Evolutionary conservation across 2,888 invertebrate species (phyloP), one percentile per base, ranked within the genome.

Genomic region (Drosophila lutescens): DNA sequence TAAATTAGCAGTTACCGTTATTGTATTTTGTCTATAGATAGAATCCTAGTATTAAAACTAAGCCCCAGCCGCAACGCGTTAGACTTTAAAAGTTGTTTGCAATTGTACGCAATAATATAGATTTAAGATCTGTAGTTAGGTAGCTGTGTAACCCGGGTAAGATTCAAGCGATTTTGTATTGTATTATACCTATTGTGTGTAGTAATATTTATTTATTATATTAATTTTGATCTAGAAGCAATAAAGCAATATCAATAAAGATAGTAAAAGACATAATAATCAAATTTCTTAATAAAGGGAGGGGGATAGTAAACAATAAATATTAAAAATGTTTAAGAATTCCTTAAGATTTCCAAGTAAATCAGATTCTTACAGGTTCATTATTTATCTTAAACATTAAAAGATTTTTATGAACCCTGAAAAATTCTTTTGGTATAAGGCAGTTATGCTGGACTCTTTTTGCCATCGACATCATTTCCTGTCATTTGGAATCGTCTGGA

Each of bases 131-230:
- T 49, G 51, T 56, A 71, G 55, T 26, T 53, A 46, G 43, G 55
- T 43, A 60, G 36, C 15, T 44, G 49, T 32, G 20, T 30, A 61
- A 49, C 26, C 41, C 41, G 20, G 12, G 15, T 56, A 50, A 53
- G 47, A 61, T 53, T 41, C 51, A 70, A 53, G 50, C 53, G 70
- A 69, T 57, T 70, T 70, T 53, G 32, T 49, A 68, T 67, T 68
- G 68, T 57, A 57, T 67, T 44, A 68, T 68, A 51, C 44, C 34
- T 61, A 44, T 65, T 65, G 66, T 61, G 68, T 68, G 50, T 72
- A 83, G 76, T 70, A 77, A 70, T 86, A 81, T 79, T 84, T 81
- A 81, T 88, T 86, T 88, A 84, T 86, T 84, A 87, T 83, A 66
- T 74, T 79, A 70, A 67, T 70, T 69, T 78, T 83, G 74, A 80